Conservation (phyloP, 2,888 invertebrate species). For the Pterostichus niger region DNA sequence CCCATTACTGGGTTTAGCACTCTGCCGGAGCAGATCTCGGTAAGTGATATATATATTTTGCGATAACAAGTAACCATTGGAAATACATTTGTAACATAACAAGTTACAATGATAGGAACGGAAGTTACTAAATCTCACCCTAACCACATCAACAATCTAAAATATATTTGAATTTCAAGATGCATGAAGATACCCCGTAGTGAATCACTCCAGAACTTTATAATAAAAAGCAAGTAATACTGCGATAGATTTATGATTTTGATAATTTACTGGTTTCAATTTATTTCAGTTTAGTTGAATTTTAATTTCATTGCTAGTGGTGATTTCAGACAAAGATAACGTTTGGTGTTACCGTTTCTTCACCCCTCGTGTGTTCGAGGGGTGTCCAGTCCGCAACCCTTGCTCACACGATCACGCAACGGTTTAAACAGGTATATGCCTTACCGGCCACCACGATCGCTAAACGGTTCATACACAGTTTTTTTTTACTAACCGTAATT, state of each 20-base stretch:
- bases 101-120: too few species aligned
- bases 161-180: not conserved
- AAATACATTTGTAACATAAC: too few species aligned
- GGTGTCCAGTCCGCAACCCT: conserved; percentile 21
- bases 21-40: too few species aligned
- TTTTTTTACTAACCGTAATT: conserved; percentile 36
- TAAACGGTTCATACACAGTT: conserved; percentile 6
- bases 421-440: conserved; percentile 29
- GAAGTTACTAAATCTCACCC: too few species aligned
- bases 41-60: too few species aligned
- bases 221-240: not conserved
- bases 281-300: conserved; percentile 32
- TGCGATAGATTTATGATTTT: conserved; percentile 9
- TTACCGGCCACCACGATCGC: conserved; percentile 27
- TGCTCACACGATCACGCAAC: conserved; percentile 28
- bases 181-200: not conserved
- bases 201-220: not conserved
- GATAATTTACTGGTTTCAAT: not conserved
- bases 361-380: conserved; percentile 1
- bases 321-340: conserved; percentile 10
- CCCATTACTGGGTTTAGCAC: too few species aligned
- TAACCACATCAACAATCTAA: too few species aligned
- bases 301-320: not conserved
- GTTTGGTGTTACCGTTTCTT: not conserved
- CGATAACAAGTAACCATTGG: too few species aligned